phyloP scores from a whole-genome alignment of 2,888 invertebrate species.

The Alentia gelatinosa region DNA sequence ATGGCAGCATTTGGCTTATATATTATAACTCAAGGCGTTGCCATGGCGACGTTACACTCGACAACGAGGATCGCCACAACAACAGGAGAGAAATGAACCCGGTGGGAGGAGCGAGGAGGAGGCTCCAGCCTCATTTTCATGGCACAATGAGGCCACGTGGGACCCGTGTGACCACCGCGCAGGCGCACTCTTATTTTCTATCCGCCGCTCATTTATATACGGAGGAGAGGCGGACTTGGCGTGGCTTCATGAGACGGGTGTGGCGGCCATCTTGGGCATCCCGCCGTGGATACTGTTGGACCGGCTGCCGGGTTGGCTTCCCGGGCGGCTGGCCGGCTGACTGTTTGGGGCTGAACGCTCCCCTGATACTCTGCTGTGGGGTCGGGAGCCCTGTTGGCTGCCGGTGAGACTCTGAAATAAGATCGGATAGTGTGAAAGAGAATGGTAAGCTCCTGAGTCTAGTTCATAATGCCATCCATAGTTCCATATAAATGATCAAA shows the following conservation, averaged over 20 bases:
- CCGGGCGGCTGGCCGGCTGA: slow-evolving; percentile 1
- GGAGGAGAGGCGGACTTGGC: background rate
- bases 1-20: slow-evolving; percentile 4
- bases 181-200: background rate
- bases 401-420: slow-evolving; percentile 13
- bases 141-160: background rate
- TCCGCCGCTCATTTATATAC: background rate
- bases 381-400: slow-evolving; percentile 21
- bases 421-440: background rate
- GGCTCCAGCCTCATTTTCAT: background rate
- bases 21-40: background rate
- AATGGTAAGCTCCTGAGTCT: too few species aligned
- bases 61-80: background rate
- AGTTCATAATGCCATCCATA: too few species aligned
- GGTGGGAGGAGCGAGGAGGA: background rate
- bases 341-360: background rate
- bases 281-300: slow-evolving; percentile 19
- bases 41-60: background rate
- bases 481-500: too few species aligned
- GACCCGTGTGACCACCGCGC: background rate
- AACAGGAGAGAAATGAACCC: background rate
- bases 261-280: background rate
- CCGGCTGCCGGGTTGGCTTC: background rate
- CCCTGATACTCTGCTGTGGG: slow-evolving; percentile 2
- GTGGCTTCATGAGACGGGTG: background rate